Base-by-base conservation (phyloP, 2,888 invertebrate species). In the Lithodes maja region DNA sequence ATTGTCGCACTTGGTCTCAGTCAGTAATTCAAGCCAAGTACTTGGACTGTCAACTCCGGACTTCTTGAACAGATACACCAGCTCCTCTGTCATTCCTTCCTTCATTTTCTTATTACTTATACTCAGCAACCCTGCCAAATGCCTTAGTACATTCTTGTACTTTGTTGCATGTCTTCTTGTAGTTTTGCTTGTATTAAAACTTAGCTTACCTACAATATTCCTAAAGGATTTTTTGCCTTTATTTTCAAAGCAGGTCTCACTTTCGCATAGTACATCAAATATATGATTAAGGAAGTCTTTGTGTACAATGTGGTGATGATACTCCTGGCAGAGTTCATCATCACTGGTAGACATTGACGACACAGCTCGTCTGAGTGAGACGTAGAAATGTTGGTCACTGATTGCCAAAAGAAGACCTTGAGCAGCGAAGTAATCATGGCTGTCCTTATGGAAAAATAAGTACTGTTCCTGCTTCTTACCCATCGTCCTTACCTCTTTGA, bases 361-460 rank as follows among this genome's bases (percentile, higher is more conserved):
- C 7, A 61, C 61, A 5, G 61, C 12, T 61, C 7, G 5, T 12
- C 61, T 61, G 61, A 61, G 61, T 61, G 61, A 61, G 61, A 61
- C 61, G 61, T 61, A 61, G 61, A 61, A 61, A 12, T 61, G 61
- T 12, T 12, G 5, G 61, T 61, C 61, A n/a, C 61, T 81, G 49
- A 81, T 17, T 3, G 61, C 81, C 55, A 61, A 61, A 7, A 61
- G 17, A 55, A 81, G 61, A 55, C 81, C 55, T 3, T 12, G 49
- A 49, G 81, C 81, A n/a, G 33, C 61, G 17, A 55, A 81, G 61
- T 50, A 81, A 33, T 81, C 81, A 81, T 81, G 81, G 1, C 3
- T 61, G 33, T 61, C 81, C 7, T 81, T 81, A 33, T 81, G 81
- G 12, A 61, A 61, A 52, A 81, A 81, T 5, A 81, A 61, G 2